These are phyloP conservation scores for Eupithecia inturbata DNA, from an alignment of 2,888 invertebrate species.

Conservation along the genomic window DNA sequence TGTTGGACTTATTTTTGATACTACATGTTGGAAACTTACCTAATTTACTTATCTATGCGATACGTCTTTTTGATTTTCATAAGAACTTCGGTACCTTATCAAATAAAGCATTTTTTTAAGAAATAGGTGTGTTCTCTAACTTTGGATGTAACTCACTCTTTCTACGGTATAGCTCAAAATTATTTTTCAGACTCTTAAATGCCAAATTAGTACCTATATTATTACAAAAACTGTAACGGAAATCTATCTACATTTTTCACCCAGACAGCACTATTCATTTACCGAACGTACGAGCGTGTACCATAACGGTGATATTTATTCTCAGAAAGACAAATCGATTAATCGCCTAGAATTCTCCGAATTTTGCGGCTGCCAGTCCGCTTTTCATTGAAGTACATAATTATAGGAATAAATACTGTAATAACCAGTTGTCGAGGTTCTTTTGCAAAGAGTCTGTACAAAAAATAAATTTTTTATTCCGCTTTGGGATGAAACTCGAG, in stretches of 20 bases:
- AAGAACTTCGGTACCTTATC: not conserved
- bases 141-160: too few relatives aligned
- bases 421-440: not conserved
- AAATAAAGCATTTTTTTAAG: too few relatives aligned
- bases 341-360: not conserved
- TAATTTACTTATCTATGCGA: not conserved
- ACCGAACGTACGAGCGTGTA: not conserved
- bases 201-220: not conserved
- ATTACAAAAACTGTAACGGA: too few relatives aligned
- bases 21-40: not conserved
- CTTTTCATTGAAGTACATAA: not conserved
- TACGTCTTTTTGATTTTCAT: not conserved
- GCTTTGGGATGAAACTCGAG: not conserved
- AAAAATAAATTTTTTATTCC: not conserved
- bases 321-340: constrained; percentile 15
- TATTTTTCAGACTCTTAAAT: too few relatives aligned
- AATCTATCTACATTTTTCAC: not conserved
- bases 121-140: too few relatives aligned
- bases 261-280: not conserved
- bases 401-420: not conserved
- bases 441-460: not conserved
- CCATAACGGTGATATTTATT: constrained; percentile 5
- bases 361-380: not conserved
- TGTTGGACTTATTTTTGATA: not conserved
- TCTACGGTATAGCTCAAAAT: too few relatives aligned